Percentiles rank a stretch among this genome's conserved stretches.
Evolutionary conservation across 64 coral and sea anemone genomes (phyloP).

Genomic region (Acropora tenuis): DNA sequence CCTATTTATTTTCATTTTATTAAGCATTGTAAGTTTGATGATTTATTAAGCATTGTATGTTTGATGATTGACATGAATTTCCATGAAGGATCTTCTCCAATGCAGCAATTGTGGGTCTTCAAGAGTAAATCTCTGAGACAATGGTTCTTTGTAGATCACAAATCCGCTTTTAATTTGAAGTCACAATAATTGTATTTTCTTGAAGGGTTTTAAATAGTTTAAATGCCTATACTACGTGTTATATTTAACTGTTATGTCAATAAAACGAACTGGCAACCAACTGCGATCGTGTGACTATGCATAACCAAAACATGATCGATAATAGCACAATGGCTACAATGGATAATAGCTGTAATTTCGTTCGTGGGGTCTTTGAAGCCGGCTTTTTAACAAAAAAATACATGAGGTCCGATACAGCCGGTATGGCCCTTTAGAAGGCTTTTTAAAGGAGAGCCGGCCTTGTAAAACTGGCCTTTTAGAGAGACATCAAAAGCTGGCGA

Average conservation of each 20-base stretch:
- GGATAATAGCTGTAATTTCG: neutral
- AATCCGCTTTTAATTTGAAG: no score
- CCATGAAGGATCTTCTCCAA: neutral
- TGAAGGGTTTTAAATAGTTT: neutral
- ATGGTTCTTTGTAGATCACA: neutral
- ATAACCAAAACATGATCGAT: neutral
- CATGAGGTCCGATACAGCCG: neutral
- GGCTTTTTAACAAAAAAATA: neutral
- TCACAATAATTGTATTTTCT: no score
- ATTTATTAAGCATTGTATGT: no score
- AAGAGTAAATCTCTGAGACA: neutral
- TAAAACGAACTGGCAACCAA: neutral
- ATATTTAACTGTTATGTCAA: neutral
- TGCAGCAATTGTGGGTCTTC: neutral
- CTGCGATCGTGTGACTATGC: neutral
- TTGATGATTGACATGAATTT: neutral
- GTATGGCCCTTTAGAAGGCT: no score
- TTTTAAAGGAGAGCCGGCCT: no score
- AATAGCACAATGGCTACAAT: neutral
- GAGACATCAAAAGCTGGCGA: no score
- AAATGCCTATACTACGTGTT: neutral
- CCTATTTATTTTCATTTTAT: neutral
- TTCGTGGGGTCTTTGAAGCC: neutral
- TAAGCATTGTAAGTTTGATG: neutral
- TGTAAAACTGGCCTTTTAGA: neutral